Evolutionary conservation across 2,888 invertebrate genomes (phyloP), one percentile per base, ranked within the genome.

Genomic region (Vandiemenella viatica): DNA sequence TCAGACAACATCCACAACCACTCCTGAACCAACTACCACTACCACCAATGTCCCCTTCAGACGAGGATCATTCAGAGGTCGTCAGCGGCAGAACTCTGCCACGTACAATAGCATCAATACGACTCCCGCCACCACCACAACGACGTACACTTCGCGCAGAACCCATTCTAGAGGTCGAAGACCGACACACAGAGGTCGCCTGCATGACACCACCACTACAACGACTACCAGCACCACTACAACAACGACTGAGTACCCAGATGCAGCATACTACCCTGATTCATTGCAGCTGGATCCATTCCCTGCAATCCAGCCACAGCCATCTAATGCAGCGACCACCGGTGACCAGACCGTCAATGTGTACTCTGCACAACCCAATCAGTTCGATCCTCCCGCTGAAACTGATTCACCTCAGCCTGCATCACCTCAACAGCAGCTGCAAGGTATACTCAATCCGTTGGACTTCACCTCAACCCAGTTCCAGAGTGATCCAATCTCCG

Each of bases 121-220:
- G 13, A 7, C 20, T 22, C 5, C 43, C 1, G 10, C 40, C 46
- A 48, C 38, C 48, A 46, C 55, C 38, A 52, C 53, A 20, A 42
- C 51, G 32, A 50, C 45, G n/a, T 46, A 50, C 22, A 43, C 56
- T 18, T 21, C 60, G 60, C 43, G 59, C 58, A 50, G 58, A 57
- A 32, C 53, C 50, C 46, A 58, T 57, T 17, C 56, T 53, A 13
- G 62, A 66, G 37, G 63, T 67, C 22, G 45, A 19, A 16, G 45
- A 32, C 64, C 67, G 19, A 64, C 69, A 0, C 57, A 67, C 5
- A 65, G 71, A 1, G 64, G 67, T 0, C 67, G 69, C 16, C 65
- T 70, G 55, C 16, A 10, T 10, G 16, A 15, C 4, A 8, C 23
- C 13, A 22, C 15, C 13, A 43, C 73, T 13, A 59, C 62, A 2